Evolutionary conservation across 2,113 vertebrate genomes (phyloP).

Genomic region (Ammodytes marinus): DNA sequence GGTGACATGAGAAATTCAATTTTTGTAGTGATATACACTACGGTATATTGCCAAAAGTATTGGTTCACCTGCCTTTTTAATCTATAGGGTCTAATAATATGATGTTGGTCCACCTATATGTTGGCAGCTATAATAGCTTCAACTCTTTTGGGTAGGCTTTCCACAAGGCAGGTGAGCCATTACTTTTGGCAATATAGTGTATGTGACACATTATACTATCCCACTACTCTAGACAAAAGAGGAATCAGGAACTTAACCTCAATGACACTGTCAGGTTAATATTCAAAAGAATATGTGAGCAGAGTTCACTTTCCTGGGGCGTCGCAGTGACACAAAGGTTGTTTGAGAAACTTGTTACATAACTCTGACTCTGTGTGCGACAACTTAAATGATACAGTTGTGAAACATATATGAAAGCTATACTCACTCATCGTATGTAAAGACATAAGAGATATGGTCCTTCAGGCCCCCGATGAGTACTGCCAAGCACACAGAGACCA

Average conservation of each 20-base stretch:
- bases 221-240: not conserved
- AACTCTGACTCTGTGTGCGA: not conserved
- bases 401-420: not conserved
- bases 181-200: no score
- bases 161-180: no score
- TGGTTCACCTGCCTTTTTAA: no score
- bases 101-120: no score
- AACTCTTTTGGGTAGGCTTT: no score
- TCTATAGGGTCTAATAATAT: no score
- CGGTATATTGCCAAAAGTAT: no score
- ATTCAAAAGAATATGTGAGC: slow-evolving; percentile 12
- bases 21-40: no score
- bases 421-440: slow-evolving; percentile 90
- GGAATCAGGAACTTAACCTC: not conserved
- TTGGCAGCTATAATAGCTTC: no score
- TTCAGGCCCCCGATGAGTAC: slow-evolving; percentile 82
- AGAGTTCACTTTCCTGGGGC: slow-evolving; percentile 24
- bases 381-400: not conserved
- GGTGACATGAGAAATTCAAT: not conserved
- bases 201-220: not conserved
- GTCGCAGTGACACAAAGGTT: slow-evolving; percentile 14
- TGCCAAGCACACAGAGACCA: slow-evolving; percentile 81
- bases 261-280: slow-evolving; percentile 18
- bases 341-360: not conserved
- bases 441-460: slow-evolving; percentile 86